Evolutionary conservation across 2,113 vertebrate genomes (phyloP).

Genomic region (Nasalis larvatus): DNA sequence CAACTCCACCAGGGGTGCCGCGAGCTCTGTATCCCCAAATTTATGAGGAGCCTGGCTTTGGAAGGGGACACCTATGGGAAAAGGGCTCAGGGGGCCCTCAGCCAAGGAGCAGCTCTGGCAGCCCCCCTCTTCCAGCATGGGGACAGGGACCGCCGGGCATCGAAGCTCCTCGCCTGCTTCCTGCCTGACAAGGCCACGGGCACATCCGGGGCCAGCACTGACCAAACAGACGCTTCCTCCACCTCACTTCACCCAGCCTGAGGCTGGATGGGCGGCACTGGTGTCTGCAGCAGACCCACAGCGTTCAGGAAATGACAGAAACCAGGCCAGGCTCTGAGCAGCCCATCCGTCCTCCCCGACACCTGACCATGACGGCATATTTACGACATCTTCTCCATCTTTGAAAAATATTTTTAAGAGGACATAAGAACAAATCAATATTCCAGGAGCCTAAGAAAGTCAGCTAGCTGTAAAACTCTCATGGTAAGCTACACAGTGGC

Average conservation of each 20-base stretch:
- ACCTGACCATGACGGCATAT: not conserved
- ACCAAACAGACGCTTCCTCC: not conserved
- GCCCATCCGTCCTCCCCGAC: accelerated
- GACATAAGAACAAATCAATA: not conserved
- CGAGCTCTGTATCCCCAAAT: not conserved
- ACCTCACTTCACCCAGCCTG: not conserved
- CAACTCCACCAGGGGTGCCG: no score
- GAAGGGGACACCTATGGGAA: no score
- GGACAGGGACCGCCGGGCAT: not conserved
- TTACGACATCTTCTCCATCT: not conserved
- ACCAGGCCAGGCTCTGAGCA: not conserved
- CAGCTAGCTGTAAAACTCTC: not conserved
- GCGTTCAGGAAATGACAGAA: not conserved
- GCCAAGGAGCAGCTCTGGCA: no score
- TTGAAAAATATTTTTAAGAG: not conserved
- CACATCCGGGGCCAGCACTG: not conserved
- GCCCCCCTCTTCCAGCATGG: not conserved
- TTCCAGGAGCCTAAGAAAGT: not conserved
- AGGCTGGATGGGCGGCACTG: not conserved
- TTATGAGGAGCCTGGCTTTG: not conserved
- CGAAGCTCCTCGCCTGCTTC: not conserved
- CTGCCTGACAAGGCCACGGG: not conserved
- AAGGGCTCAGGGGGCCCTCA: no score
- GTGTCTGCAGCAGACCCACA: not conserved
- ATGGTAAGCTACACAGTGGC: no score